phyloP scores from a whole-genome alignment of 2,113 vertebrate genomes.

The Notothenia coriiceps region DNA sequence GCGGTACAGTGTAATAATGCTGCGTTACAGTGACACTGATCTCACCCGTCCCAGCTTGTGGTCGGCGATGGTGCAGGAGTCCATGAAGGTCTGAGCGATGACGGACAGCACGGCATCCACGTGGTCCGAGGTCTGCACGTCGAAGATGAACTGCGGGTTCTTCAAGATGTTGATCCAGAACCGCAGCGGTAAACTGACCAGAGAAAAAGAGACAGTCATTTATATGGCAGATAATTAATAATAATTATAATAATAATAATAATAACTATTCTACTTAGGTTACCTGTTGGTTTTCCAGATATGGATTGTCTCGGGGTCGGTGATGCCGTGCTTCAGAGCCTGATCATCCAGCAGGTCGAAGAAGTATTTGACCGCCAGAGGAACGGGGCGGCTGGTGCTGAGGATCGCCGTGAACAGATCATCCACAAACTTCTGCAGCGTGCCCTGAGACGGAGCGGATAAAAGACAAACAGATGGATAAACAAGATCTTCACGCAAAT shows the following conservation, averaged over 20 bases:
- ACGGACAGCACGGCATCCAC: conserved; percentile 95
- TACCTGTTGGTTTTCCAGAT: conserved; percentile 99
- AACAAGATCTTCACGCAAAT: background rate
- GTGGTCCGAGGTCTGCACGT: conserved; percentile 95
- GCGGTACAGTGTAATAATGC: background rate
- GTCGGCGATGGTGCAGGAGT: conserved; percentile 97
- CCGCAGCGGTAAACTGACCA: conserved; percentile 90
- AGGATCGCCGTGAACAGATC: conserved; percentile 97
- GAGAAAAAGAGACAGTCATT: too few species aligned
- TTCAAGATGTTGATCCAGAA: conserved; percentile 99
- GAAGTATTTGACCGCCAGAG: conserved; percentile 96
- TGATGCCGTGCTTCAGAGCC: conserved; percentile 90
- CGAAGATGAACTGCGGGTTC: conserved; percentile 97
- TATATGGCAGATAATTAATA: too few species aligned
- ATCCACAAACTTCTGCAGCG: conserved; percentile 97
- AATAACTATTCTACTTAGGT: background rate
- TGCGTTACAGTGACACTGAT: background rate
- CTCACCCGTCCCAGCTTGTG: conserved; percentile 96
- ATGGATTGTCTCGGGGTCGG: conserved; percentile 94
- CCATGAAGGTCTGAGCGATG: conserved; percentile 99
- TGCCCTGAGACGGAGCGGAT: conserved; percentile 85
- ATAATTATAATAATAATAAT: too few species aligned
- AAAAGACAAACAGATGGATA: background rate
- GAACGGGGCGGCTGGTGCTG: conserved; percentile 92
- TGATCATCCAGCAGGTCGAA: conserved; percentile 97